Evolutionary conservation across 1,140 invertebrate species (phyloP).

Genomic region (Phymorhynchus buccinoides): DNA sequence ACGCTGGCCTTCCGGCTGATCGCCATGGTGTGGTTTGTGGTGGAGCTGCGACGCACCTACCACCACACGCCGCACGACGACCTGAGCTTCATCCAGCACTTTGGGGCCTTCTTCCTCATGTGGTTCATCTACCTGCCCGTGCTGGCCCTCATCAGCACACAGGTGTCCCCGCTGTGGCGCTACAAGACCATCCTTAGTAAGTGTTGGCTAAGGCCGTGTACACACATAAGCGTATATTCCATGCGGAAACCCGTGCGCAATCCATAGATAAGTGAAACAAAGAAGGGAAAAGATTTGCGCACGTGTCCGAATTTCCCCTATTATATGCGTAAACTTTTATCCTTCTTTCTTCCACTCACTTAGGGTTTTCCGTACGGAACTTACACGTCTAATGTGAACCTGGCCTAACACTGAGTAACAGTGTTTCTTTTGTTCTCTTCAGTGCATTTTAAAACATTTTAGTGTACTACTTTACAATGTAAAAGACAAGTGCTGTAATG

Average conservation of each 20-base stretch:
- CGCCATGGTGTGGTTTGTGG: slow-evolving; percentile 96
- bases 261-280: not conserved
- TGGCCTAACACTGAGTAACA: no score
- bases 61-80: slow-evolving; percentile 79
- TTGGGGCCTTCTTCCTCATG: slow-evolving; percentile 95
- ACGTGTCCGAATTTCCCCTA: no score
- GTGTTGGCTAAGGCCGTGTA: slow-evolving; percentile 56
- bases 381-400: no score
- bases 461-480: not conserved
- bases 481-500: not conserved
- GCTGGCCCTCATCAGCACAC: slow-evolving; percentile 91
- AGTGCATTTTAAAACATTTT: no score
- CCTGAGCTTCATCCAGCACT: slow-evolving; percentile 93
- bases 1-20: slow-evolving; percentile 88
- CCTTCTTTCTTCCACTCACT: no score
- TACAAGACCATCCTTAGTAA: slow-evolving; percentile 93
- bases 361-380: no score
- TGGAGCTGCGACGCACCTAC: slow-evolving; percentile 82
- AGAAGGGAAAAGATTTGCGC: not conserved
- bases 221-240: no score
- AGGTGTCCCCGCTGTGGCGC: slow-evolving; percentile 94
- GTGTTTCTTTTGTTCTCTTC: no score
- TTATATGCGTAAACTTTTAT: no score
- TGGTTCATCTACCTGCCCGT: slow-evolving; percentile 98
- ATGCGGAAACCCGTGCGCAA: no score